These are phyloP conservation scores for Archocentrus centrarchus DNA, from an alignment of 2,113 vertebrate species.

Conservation along the genomic window DNA sequence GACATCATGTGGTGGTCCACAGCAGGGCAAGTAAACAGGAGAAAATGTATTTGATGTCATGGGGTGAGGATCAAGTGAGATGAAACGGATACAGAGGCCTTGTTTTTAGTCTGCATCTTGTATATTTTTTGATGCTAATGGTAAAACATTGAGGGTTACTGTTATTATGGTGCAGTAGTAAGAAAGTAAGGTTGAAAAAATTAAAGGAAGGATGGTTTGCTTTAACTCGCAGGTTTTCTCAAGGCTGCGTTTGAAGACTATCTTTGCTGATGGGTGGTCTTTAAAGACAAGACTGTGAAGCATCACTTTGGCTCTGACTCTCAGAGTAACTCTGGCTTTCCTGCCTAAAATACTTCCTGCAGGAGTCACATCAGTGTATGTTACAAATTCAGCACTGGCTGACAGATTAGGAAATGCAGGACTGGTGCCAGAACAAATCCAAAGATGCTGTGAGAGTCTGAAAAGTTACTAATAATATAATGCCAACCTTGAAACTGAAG, in stretches of 20 bases:
- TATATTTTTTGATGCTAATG: conserved; percentile 24
- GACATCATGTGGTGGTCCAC: conserved; percentile 40
- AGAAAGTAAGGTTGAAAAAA: not conserved
- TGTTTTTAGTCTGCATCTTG: conserved; percentile 34
- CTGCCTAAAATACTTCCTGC: conserved; percentile 31
- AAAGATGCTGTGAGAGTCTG: not conserved
- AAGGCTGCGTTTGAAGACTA: conserved; percentile 36
- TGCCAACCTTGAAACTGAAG: not conserved
- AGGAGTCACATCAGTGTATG: not conserved
- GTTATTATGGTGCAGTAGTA: not conserved
- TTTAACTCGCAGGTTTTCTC: conserved; percentile 35
- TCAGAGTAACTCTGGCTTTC: conserved; percentile 2
- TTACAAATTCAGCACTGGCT: not conserved
- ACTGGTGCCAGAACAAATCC: not conserved
- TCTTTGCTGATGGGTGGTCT: conserved; percentile 29
- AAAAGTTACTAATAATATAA: not conserved
- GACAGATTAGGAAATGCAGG: not conserved
- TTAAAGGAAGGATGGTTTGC: not conserved
- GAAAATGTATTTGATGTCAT: conserved; percentile 46
- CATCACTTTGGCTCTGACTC: conserved; percentile 21
- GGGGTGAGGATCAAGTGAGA: conserved; percentile 1
- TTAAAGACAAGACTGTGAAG: conserved; percentile 41
- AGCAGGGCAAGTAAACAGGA: conserved; percentile 9
- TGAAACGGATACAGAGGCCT: conserved; percentile 42
- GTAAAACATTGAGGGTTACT: conserved; percentile 12